Conservation (phyloP, 2,797 vertebrate species). For the Fringilla coelebs region DNA sequence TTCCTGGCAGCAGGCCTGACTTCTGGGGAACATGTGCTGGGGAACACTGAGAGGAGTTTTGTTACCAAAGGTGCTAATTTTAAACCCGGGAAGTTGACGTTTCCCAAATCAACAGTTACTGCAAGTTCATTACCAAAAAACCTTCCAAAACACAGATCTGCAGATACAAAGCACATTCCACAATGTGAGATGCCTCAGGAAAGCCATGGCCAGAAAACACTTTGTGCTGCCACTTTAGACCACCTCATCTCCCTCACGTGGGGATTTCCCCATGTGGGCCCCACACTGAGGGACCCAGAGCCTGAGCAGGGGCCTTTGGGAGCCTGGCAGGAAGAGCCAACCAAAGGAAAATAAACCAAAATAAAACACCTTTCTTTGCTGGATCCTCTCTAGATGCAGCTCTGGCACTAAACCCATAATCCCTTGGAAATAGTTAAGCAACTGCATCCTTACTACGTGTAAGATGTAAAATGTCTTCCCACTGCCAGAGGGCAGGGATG, state of each 20-base stretch:
- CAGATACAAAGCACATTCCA: neutral
- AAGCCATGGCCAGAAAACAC: fast-evolving
- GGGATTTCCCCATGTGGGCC: neutral
- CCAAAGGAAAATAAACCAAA: neutral
- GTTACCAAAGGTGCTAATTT: neutral
- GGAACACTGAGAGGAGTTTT: neutral
- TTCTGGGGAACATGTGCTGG: neutral
- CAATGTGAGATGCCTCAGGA: fast-evolving
- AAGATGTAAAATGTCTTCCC: neutral
- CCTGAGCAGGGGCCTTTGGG: neutral
- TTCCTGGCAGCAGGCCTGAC: neutral
- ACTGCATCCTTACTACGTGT: fast-evolving
- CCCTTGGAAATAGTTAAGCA: neutral
- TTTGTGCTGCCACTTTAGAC: fast-evolving
- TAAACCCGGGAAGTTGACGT: neutral
- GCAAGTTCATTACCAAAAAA: neutral
- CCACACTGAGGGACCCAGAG: neutral
- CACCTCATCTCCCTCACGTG: fast-evolving
- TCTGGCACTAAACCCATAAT: neutral
- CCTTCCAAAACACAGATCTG: neutral
- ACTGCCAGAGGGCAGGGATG: neutral
- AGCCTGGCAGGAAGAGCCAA: neutral
- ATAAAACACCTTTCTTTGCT: neutral
- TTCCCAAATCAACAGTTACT: neutral
- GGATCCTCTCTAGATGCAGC: neutral